A percentile compares a stretch with the other conserved stretches of the same genome.
phyloP scores from a whole-genome alignment of 2,113 vertebrate genomes.

The Deroptyus accipitrinus region DNA sequence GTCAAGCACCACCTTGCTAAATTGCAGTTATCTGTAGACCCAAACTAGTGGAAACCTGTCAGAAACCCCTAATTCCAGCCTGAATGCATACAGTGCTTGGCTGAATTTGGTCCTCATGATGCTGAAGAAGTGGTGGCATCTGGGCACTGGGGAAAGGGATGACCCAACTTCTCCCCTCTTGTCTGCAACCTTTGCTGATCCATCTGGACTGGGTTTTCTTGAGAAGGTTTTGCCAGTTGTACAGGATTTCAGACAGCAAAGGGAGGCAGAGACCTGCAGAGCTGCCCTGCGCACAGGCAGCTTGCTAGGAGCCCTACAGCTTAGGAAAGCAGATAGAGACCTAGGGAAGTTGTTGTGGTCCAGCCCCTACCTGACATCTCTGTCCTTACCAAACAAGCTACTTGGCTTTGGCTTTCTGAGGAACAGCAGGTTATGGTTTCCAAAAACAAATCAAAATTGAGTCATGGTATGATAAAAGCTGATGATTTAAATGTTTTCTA shows the following conservation, averaged over 20 bases:
- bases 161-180: background rate
- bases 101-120: background rate
- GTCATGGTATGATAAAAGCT: background rate
- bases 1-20: background rate
- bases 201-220: background rate
- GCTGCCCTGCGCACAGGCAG: background rate
- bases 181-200: background rate
- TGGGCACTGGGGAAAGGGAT: fast-evolving
- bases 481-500: background rate
- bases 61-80: background rate
- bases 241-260: background rate
- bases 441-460: background rate
- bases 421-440: background rate
- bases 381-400: background rate
- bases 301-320: background rate
- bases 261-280: background rate
- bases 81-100: background rate
- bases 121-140: background rate
- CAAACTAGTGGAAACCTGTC: background rate
- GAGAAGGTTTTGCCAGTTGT: background rate
- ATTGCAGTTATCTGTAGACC: background rate
- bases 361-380: background rate
- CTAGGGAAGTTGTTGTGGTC: too few species aligned
- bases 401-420: background rate
- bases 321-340: background rate